Evolutionary conservation across 2,113 vertebrate genomes (phyloP).

Genomic region (Mustelus asterias): DNA sequence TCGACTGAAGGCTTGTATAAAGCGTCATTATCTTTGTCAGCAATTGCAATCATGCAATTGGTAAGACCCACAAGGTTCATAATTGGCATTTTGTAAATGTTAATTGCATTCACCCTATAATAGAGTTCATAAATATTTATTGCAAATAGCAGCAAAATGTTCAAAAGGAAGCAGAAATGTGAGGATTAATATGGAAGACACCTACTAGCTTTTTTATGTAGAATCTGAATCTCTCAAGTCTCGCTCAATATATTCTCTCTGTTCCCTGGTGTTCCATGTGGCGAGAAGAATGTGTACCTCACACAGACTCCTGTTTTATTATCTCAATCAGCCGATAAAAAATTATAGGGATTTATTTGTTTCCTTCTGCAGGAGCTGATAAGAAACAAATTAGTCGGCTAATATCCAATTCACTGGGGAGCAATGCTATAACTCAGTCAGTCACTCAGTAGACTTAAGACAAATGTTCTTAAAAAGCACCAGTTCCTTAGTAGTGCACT

Average conservation of each 20-base stretch:
- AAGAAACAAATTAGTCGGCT: background rate
- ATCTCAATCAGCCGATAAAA: background rate
- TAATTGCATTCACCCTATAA: background rate
- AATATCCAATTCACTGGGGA: background rate
- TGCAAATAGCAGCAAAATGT: background rate
- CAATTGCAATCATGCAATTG: background rate
- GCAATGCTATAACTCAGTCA: background rate
- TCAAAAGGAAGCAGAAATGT: constrained; percentile 1
- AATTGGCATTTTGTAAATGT: background rate
- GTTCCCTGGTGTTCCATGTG: background rate
- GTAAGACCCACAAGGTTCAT: background rate
- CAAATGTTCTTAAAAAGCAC: background rate
- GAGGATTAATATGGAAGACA: background rate
- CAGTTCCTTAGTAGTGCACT: background rate
- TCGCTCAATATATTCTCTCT: background rate
- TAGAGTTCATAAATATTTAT: constrained; percentile 4
- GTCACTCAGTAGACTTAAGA: background rate
- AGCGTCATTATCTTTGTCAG: background rate
- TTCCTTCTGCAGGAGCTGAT: background rate
- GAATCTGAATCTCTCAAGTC: background rate
- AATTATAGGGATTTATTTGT: background rate
- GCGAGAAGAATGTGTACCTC: background rate
- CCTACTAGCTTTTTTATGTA: background rate
- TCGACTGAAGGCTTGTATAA: background rate
- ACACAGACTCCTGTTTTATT: background rate